Conservation (phyloP, 2,888 invertebrate species). For the Aphrophora alni region DNA sequence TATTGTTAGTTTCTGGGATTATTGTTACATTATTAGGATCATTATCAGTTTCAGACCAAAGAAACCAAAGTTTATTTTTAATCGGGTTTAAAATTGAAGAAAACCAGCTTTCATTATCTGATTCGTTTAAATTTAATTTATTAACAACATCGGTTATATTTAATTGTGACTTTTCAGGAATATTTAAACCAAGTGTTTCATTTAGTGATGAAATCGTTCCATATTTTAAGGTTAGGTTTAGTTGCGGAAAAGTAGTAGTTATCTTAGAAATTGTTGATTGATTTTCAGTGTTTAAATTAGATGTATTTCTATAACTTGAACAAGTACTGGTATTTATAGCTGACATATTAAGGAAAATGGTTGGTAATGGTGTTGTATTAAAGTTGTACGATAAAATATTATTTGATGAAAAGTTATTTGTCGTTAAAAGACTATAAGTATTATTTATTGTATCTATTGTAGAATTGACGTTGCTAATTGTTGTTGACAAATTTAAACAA, state of each 20-base stretch:
- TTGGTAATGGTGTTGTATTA: not conserved
- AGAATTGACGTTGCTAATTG: not conserved
- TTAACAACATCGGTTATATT: not conserved
- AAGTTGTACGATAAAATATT: not conserved
- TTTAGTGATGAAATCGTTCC: not conserved
- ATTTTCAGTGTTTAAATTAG: not conserved
- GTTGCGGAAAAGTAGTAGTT: not conserved
- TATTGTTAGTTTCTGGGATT: not conserved
- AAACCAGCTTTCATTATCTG: not conserved
- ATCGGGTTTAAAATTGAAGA: not conserved
- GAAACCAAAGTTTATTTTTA: not conserved
- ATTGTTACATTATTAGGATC: not conserved
- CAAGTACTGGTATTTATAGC: not conserved
- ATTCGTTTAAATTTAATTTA: not conserved
- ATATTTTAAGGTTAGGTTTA: not conserved
- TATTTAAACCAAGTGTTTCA: not conserved
- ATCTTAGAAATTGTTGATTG: not conserved
- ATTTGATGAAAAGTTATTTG: not conserved
- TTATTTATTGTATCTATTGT: not conserved
- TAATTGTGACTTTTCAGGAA: not conserved
- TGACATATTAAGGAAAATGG: not conserved
- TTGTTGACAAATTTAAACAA: not conserved
- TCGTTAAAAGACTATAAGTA: not conserved
- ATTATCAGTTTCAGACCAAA: not conserved
- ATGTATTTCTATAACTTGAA: not conserved